Percentiles rank a stretch among this genome's conserved stretches.
These are phyloP conservation scores for Tenualosa ilisha DNA, from an alignment of 2,797 vertebrate species.

Conservation along the genomic window DNA sequence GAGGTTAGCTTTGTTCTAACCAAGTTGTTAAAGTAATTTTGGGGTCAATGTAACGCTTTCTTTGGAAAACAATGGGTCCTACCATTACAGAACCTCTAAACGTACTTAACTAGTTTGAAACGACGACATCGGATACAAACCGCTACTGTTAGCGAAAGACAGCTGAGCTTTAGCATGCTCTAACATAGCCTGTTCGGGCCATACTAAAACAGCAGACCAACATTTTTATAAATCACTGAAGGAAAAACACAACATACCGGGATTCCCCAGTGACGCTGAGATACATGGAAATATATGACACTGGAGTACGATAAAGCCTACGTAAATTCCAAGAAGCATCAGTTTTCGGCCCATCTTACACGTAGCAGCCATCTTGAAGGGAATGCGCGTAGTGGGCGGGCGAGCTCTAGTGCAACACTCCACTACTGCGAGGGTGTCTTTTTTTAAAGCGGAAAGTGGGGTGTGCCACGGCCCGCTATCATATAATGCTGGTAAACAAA, in stretches of 20 bases:
- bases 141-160: not conserved
- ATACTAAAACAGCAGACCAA: not conserved
- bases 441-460: not conserved
- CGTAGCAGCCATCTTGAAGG: conserved; percentile 69
- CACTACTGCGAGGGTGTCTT: not conserved
- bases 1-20: not conserved
- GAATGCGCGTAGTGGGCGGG: conserved; percentile 21
- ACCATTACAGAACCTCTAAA: too few species aligned
- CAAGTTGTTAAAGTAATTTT: not conserved
- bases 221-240: not conserved
- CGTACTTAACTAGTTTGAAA: too few species aligned
- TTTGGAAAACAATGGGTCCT: too few species aligned
- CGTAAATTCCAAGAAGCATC: conserved; percentile 43
- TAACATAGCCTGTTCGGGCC: not conserved
- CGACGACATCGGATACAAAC: not conserved
- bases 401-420: not conserved
- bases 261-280: not conserved
- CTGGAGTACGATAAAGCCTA: conserved; percentile 39
- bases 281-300: not conserved
- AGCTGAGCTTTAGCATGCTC: conserved; percentile 32
- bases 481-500: conserved; percentile 1
- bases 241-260: not conserved
- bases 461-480: not conserved
- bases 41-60: not conserved
- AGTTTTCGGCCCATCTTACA: conserved; percentile 48